A percentile compares a stretch with the other conserved stretches of the same genome.
These are phyloP conservation scores for Myotis brandtii DNA, from an alignment of 2,113 vertebrate species.

Conservation along the genomic window DNA sequence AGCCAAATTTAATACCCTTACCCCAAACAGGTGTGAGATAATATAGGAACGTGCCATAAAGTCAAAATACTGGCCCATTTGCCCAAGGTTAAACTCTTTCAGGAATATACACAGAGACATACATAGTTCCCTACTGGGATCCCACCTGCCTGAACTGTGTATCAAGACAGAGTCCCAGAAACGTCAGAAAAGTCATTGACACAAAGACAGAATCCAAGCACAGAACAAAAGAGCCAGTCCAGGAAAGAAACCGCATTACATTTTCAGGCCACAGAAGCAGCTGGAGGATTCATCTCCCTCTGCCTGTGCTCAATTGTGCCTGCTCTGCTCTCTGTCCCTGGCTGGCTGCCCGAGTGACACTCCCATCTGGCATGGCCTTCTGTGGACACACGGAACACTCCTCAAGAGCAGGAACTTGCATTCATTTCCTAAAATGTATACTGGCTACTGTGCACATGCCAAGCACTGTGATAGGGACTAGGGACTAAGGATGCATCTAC, in stretches of 20 bases:
- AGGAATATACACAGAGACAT: conserved; percentile 55
- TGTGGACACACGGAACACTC: background rate
- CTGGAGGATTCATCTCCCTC: background rate
- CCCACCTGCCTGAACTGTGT: conserved; percentile 78
- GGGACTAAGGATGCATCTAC: background rate
- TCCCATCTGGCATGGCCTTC: conserved; percentile 63
- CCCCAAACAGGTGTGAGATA: background rate
- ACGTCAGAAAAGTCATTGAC: conserved; percentile 47
- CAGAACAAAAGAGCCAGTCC: conserved; percentile 56
- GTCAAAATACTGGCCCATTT: conserved; percentile 59
- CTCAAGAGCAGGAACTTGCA: conserved; percentile 59
- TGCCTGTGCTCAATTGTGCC: background rate
- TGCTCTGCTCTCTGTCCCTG: conserved; percentile 40
- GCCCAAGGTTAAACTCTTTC: conserved; percentile 68
- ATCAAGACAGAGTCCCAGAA: conserved; percentile 73
- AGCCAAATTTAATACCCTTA: conserved; percentile 33
- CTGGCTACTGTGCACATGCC: background rate
- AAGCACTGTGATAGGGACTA: background rate
- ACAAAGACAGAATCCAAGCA: conserved; percentile 53
- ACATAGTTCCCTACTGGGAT: conserved; percentile 79
- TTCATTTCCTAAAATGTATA: conserved; percentile 2
- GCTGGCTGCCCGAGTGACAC: conserved; percentile 54
- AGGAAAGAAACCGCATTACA: conserved; percentile 21
- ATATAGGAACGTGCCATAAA: conserved; percentile 65
- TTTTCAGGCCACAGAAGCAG: conserved; percentile 52